These are phyloP conservation scores for Papilio polytes DNA, from an alignment of 1,140 invertebrate genomes.

Conservation along the genomic window DNA sequence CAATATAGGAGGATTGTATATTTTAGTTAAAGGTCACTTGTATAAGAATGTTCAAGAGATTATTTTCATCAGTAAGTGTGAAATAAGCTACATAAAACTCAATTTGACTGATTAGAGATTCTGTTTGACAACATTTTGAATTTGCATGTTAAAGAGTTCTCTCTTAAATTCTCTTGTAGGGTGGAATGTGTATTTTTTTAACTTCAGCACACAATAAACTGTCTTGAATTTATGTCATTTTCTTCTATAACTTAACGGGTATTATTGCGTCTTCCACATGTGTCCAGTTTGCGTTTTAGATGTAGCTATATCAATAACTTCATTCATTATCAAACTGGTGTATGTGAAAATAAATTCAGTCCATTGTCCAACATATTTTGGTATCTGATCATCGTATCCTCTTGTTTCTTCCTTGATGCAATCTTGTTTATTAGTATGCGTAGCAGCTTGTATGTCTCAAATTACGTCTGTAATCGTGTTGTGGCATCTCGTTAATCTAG, in stretches of 20 bases:
- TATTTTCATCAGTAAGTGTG: neutral
- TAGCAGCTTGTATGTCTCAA: constrained; percentile 39
- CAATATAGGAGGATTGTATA: neutral
- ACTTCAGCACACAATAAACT: neutral
- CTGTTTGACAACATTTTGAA: neutral
- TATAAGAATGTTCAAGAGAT: neutral
- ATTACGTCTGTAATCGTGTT: constrained; percentile 44
- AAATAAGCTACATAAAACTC: neutral
- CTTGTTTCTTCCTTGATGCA: neutral
- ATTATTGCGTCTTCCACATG: neutral
- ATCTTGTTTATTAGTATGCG: neutral
- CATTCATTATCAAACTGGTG: neutral
- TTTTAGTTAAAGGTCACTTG: constrained; percentile 1
- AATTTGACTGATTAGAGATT: neutral
- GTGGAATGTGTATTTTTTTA: too few species aligned
- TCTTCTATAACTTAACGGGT: neutral
- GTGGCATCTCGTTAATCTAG: constrained; percentile 63
- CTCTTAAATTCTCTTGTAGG: neutral
- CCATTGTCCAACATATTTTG: neutral
- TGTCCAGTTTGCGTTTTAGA: neutral
- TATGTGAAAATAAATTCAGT: neutral
- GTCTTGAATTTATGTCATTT: neutral
- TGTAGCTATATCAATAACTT: too few species aligned
- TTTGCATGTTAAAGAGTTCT: neutral
- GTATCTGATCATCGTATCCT: neutral